Evolutionary conservation across 2,888 invertebrate species (phyloP).

Genomic region (Orthosia cruda): DNA sequence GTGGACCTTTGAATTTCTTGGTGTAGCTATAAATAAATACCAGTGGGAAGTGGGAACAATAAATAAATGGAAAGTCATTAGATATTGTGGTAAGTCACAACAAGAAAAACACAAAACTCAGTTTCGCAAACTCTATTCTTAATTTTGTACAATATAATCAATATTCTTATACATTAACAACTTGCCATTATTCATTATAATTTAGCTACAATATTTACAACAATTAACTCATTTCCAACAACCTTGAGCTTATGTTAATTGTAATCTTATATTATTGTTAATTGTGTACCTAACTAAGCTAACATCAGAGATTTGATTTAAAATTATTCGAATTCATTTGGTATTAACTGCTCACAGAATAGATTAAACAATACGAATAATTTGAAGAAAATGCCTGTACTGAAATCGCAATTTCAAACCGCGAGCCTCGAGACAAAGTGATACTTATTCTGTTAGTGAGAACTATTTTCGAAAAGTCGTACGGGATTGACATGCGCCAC

Average conservation of each 20-base stretch:
- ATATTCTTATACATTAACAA: slow-evolving; percentile 69
- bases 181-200: slow-evolving; percentile 50
- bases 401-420: no score
- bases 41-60: background rate
- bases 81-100: background rate
- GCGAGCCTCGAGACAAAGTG: no score
- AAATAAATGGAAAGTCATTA: background rate
- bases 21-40: background rate
- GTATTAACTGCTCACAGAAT: background rate
- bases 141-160: slow-evolving; percentile 71
- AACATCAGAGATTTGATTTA: slow-evolving; percentile 7
- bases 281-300: slow-evolving; percentile 37
- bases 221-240: slow-evolving; percentile 79
- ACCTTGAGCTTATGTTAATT: slow-evolving; percentile 79
- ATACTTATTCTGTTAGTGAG: no score
- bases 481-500: no score
- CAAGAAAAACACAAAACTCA: slow-evolving; percentile 17
- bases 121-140: slow-evolving; percentile 68
- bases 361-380: no score
- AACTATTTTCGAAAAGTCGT: no score
- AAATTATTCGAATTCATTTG: background rate
- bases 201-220: slow-evolving; percentile 75
- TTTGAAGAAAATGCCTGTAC: no score
- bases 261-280: slow-evolving; percentile 21
- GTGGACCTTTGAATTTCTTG: background rate